Base-by-base conservation (phyloP, 2,113 vertebrate genomes). In the Brienomyrus longianalis region DNA sequence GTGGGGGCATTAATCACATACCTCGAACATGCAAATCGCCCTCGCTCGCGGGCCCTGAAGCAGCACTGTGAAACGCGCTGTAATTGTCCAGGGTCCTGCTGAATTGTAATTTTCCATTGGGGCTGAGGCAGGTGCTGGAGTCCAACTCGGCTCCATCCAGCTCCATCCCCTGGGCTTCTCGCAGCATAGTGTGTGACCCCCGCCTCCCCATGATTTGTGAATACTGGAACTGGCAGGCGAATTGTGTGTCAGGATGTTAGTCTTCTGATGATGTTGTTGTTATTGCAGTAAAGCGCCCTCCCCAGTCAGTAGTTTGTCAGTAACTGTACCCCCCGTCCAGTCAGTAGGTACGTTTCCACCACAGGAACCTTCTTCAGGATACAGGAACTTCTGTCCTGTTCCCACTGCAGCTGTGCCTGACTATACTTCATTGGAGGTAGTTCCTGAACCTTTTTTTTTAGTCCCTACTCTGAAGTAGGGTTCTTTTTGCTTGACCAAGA, bases 1-100 rank as follows among this genome's bases (percentile, higher is more conserved):
- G 52, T 43, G 19, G 27, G 93, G 91, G 92, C 92, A 94, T 94
- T 94, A 94, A 94, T 94, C 93, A 95, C 90, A 92, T 91, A 86
- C 91, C 94, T 94, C 90, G 92, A 92, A 93, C 91, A 93, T 94
- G 93, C 93, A 93, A 91, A 94, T 94, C 59, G 27, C 43, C 85
- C 50, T 52, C 51, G 83, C 88, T 89, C 70, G 10, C 85, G 83
- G 74, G 39, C 45, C 21, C 31, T 66, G 47, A 51, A 62, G 66
- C 88, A 10, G 52, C 19, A 19, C 84, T 89, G 85, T 89, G 92
- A 89, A 91, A 87, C 89, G 45, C 52, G 80, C 51, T 74, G 31
- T 86, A 87, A 90, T 91, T 90, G 89, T 91, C 86, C 90, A 77
- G 74, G 59, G 88, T 91, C 88, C 70, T 48, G 39, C 89, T 48